phyloP scores from a whole-genome alignment of 2,888 invertebrate genomes.

The Pherbina coryleti region DNA sequence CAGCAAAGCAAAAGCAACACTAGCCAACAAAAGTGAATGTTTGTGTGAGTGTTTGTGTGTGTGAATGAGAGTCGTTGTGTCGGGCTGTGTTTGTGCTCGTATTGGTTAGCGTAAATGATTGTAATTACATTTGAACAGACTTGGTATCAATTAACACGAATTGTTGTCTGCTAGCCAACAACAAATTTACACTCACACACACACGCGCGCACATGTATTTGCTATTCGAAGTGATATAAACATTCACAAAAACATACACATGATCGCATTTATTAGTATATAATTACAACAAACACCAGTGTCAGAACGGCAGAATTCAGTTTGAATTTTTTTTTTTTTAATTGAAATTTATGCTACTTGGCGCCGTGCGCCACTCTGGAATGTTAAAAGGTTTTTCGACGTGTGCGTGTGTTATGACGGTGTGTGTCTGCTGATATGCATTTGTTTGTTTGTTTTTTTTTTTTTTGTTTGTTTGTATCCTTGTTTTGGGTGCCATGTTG shows the following conservation, averaged over 20 bases:
- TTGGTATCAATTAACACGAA: constrained; percentile 49
- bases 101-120: constrained; percentile 44
- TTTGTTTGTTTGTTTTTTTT: neutral
- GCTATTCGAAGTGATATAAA: neutral
- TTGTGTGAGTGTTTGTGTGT: neutral
- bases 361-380: constrained; percentile 53
- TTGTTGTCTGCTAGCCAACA: constrained; percentile 38
- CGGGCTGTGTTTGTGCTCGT: constrained; percentile 25
- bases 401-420: neutral
- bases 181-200: constrained; percentile 6
- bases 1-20: constrained; percentile 2
- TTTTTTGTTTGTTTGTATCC: neutral
- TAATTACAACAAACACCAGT: constrained; percentile 28
- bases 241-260: constrained; percentile 4
- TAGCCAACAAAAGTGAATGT: neutral
- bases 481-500: constrained; percentile 52
- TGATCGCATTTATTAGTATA: constrained; percentile 29
- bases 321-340: constrained; percentile 60
- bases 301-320: constrained; percentile 6
- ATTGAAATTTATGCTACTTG: constrained; percentile 67
- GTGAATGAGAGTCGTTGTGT: constrained; percentile 12
- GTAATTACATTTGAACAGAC: constrained; percentile 50
- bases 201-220: neutral
- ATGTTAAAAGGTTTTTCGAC: constrained; percentile 35
- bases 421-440: neutral